These are phyloP conservation scores for Glyptemys insculpta DNA, from an alignment of 2,797 vertebrate genomes.

Conservation along the genomic window DNA sequence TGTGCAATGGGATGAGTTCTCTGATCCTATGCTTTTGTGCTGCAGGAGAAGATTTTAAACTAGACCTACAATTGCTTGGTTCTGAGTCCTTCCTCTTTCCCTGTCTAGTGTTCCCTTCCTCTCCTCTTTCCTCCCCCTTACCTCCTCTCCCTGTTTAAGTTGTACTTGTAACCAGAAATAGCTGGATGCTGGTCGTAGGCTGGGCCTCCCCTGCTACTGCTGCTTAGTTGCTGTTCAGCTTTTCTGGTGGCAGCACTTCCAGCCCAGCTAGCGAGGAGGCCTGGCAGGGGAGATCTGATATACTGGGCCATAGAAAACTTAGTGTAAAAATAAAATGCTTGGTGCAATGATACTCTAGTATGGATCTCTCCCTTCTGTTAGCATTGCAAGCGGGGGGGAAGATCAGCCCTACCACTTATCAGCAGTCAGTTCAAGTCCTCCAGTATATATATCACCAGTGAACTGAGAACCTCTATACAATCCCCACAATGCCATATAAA, in stretches of 20 bases:
- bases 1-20: not conserved
- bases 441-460: not conserved
- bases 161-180: not conserved
- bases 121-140: not conserved
- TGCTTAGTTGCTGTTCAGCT: constrained; percentile 57
- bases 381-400: not conserved
- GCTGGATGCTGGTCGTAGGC: not conserved
- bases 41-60: not conserved
- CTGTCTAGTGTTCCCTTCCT: constrained; percentile 1
- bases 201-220: constrained; percentile 19
- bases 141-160: constrained; percentile 21
- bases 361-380: not conserved
- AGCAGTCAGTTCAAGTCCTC: not conserved
- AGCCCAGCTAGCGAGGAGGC: constrained; percentile 46
- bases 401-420: not conserved
- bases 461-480: not conserved
- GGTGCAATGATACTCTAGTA: not conserved
- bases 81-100: not conserved
- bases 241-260: constrained; percentile 67
- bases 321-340: not conserved
- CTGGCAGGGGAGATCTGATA: constrained; percentile 4
- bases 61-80: not conserved
- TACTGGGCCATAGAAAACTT: not conserved
- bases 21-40: constrained; percentile 4
- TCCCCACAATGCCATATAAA: not conserved